A percentile compares a stretch with the other conserved stretches of the same genome.
Evolutionary conservation across 1,140 invertebrate genomes (phyloP).

Genomic region (Drosophila lacteicornis): DNA sequence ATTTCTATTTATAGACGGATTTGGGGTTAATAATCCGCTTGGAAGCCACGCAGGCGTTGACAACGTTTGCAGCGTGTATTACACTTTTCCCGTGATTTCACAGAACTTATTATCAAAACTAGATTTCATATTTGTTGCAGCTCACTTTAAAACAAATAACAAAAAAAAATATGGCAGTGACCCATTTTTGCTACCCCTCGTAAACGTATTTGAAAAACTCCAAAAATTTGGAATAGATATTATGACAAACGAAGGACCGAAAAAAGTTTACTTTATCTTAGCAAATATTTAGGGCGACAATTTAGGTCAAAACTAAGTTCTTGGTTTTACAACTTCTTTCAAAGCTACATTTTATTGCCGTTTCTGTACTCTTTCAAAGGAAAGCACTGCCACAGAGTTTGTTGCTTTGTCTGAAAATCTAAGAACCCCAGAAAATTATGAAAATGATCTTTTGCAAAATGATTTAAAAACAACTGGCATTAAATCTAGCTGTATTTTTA

Average conservation of each 20-base stretch:
- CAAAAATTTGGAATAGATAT: not conserved
- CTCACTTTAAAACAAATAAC: not conserved
- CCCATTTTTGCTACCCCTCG: not conserved
- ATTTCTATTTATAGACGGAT: slow-evolving; percentile 1
- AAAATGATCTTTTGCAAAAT: not conserved
- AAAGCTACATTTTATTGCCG: not conserved
- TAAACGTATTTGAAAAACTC: slow-evolving; percentile 9
- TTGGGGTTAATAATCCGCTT: slow-evolving; percentile 7
- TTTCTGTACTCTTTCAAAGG: slow-evolving; percentile 3
- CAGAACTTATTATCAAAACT: not conserved
- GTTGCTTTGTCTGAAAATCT: not conserved
- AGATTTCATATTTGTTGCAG: slow-evolving; percentile 1
- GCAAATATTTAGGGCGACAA: slow-evolving; percentile 3
- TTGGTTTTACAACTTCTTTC: slow-evolving; percentile 5
- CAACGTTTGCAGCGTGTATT: not conserved
- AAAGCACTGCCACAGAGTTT: slow-evolving; percentile 1
- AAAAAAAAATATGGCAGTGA: not conserved
- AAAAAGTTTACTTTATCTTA: not conserved
- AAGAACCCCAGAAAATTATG: slow-evolving; percentile 1
- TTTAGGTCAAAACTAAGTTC: slow-evolving; percentile 2
- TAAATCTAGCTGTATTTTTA: slow-evolving; percentile 1
- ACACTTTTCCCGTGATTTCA: slow-evolving; percentile 1
- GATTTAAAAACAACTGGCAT: slow-evolving; percentile 1
- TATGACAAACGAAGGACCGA: not conserved
- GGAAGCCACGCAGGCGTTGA: slow-evolving; percentile 2